Evolutionary conservation across 2,113 vertebrate species (phyloP).

Genomic region (Marmota monax): DNA sequence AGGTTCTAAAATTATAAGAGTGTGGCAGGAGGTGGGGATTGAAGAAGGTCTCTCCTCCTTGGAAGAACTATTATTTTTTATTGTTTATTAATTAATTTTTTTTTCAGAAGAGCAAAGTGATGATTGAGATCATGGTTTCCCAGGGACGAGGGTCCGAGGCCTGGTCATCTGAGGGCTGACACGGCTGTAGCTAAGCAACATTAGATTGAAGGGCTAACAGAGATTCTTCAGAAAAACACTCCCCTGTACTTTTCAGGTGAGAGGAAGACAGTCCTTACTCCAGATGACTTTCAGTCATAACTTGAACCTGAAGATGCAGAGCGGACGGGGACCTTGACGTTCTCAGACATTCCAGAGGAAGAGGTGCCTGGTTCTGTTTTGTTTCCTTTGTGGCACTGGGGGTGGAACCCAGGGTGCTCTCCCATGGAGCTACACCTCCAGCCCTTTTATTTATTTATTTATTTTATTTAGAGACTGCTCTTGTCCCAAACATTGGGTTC

Average conservation of each 20-base stretch:
- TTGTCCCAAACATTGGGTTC: no score
- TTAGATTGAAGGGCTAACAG: constrained; percentile 81
- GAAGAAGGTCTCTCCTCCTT: neutral
- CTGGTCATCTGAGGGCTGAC: neutral
- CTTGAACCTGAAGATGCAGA: constrained; percentile 67
- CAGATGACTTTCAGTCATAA: constrained; percentile 75
- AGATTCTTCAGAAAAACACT: constrained; percentile 77
- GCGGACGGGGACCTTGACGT: constrained; percentile 77
- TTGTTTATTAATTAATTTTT: neutral
- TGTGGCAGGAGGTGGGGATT: neutral
- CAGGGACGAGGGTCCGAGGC: neutral
- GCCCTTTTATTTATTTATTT: no score
- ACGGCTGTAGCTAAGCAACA: fast-evolving
- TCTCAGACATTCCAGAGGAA: constrained; percentile 88
- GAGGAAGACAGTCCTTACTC: constrained; percentile 47
- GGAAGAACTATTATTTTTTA: neutral
- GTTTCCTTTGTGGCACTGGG: no score
- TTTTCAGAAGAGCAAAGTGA: neutral
- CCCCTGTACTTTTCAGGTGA: neutral
- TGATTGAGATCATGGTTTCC: neutral
- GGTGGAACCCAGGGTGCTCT: no score
- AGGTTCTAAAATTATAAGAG: neutral
- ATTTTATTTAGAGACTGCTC: no score
- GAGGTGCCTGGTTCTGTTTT: no score
- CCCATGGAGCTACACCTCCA: no score